These are phyloP conservation scores for Lonchura striata DNA, from an alignment of 2,113 vertebrate genomes.

Conservation along the genomic window DNA sequence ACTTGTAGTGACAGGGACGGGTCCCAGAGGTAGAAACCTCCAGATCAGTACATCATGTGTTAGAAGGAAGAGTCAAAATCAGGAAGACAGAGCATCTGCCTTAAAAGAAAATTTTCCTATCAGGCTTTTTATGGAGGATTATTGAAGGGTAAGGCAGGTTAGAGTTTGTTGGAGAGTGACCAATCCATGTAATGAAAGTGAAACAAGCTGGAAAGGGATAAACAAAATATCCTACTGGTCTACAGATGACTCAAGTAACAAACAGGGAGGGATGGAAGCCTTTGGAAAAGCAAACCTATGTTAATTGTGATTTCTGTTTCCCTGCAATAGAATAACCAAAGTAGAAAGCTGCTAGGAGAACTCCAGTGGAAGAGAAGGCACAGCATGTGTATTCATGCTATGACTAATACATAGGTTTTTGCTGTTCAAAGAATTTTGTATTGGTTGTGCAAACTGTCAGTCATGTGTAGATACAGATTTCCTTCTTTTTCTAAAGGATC, in stretches of 20 bases:
- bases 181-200: neutral
- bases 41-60: neutral
- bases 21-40: neutral
- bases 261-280: neutral
- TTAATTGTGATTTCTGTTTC: neutral
- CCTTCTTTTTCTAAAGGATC: constrained; percentile 68
- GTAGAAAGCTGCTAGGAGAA: neutral
- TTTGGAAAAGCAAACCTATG: neutral
- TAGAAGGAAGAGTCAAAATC: neutral
- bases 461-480: constrained; percentile 1
- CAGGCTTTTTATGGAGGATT: neutral
- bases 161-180: neutral
- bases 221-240: neutral
- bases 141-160: neutral
- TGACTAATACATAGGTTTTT: neutral
- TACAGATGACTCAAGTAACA: neutral
- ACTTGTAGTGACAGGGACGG: neutral
- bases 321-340: neutral
- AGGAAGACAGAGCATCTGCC: neutral
- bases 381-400: neutral
- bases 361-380: neutral
- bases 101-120: neutral
- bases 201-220: neutral
- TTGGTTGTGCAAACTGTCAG: neutral
- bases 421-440: neutral